Conservation (phyloP, 2,113 vertebrate genomes). For the Plecotus auritus region DNA sequence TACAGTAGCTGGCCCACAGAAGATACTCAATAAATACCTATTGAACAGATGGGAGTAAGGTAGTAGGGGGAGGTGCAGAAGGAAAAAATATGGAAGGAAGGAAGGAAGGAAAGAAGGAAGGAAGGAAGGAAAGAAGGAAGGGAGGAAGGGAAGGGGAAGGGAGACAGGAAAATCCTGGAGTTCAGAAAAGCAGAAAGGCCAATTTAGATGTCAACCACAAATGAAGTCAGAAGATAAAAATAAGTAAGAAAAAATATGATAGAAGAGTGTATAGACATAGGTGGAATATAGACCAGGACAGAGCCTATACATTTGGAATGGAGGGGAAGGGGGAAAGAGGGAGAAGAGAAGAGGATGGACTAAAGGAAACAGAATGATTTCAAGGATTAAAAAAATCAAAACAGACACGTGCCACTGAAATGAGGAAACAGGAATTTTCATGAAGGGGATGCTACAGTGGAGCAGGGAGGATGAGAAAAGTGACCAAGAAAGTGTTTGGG, state of each 20-base stretch:
- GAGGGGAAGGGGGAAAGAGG: neutral
- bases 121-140: too few relatives aligned
- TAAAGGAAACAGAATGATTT: neutral
- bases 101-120: neutral
- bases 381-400: neutral
- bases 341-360: neutral
- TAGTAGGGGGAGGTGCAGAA: too few relatives aligned
- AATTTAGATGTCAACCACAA: neutral
- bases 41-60: neutral
- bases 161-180: neutral
- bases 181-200: neutral
- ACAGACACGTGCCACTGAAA: neutral
- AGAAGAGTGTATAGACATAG: neutral
- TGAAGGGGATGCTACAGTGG: neutral
- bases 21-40: neutral
- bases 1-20: neutral
- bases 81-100: neutral
- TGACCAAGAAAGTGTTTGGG: neutral
- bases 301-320: neutral
- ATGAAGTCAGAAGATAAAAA: neutral
- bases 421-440: neutral
- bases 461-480: neutral
- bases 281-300: neutral
- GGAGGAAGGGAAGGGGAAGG: neutral
- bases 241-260: neutral